Conservation (phyloP, 2,888 invertebrate species). For the Drosophila merina region DNA sequence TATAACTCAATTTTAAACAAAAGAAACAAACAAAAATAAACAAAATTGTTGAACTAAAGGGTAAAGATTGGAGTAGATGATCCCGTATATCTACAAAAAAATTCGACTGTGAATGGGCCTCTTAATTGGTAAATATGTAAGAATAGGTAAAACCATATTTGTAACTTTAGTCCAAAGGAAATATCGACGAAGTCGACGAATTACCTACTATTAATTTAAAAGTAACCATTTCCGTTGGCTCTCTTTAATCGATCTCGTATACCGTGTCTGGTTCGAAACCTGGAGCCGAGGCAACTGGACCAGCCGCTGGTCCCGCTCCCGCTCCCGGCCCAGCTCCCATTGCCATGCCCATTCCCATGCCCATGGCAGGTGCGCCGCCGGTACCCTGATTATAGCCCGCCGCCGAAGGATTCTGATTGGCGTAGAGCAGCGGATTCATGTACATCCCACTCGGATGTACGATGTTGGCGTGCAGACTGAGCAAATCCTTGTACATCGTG, state of each 20-base stretch:
- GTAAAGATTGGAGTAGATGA: no score
- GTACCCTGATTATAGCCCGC: constrained; percentile 76
- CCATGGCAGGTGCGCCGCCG: constrained; percentile 5
- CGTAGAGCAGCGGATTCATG: constrained; percentile 82
- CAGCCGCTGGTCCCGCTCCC: constrained; percentile 6
- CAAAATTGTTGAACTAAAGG: no score
- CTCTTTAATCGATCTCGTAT: constrained; percentile 79
- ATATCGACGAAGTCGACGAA: constrained; percentile 36
- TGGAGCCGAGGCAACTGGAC: constrained; percentile 20
- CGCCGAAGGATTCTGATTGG: constrained; percentile 81
- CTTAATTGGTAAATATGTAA: constrained; percentile 11
- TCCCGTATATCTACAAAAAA: no score
- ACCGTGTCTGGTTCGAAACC: constrained; percentile 80
- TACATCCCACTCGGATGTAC: constrained; percentile 83
- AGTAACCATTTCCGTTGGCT: constrained; percentile 19
- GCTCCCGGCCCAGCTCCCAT: constrained; percentile 28
- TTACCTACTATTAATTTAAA: constrained; percentile 36
- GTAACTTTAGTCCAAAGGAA: constrained; percentile 31
- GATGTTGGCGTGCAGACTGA: constrained; percentile 79
- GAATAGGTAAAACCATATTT: constrained; percentile 46
- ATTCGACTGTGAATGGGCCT: no score
- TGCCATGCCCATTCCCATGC: constrained; percentile 14
- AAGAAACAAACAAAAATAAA: no score
- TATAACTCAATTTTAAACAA: no score
- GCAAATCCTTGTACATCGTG: constrained; percentile 82